Evolutionary conservation across 2,888 invertebrate genomes (phyloP), one percentile per base, ranked within the genome.

Genomic region (Clunio marinus): DNA sequence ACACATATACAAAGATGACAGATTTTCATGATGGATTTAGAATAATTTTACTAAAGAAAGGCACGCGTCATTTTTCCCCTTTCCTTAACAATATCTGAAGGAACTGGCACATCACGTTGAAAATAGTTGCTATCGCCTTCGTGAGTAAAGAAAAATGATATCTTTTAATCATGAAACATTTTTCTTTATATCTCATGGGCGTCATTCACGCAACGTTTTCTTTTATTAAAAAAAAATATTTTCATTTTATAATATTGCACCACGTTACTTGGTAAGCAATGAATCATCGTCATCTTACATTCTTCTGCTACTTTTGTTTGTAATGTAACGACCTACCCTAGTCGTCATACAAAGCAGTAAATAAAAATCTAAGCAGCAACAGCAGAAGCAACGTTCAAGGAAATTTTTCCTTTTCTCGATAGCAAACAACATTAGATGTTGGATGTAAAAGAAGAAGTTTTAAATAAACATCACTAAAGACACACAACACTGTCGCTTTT

Each of bases 11-110:
- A 51, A 32, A 10, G 10, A 10, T 22, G 51, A 51, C 20, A 41
- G 17, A 51, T 51, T 17, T 20, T 27, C 27, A 25, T 24, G 27
- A 57, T 20, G 27, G 25, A 20, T 57, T 55, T 27, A 57, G 13
- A 57, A 27, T 32, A 10, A 7, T 32, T 10, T 10, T 10, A 7
- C 4, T 32, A 57, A 57, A 57, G 25, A 57, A 27, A 63, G 63
- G 63, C 63, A 63, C 63, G 45, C 46, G 63, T 46, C 46, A 46
- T 17, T n/a, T n/a, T 3, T 7, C 17, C 51, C 57, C 2, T 27
- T 57, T 57, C 25, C 22, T 51, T n/a, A 17, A 17, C 51, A 51
- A 41, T n/a, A n/a, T n/a, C n/a, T n/a, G n/a, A n/a, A n/a, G n/a
- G n/a, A n/a, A n/a, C n/a, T n/a, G n/a, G n/a, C n/a, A n/a, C n/a